A percentile compares a stretch with the other conserved stretches of the same genome.
Evolutionary conservation across 2,797 vertebrate species (phyloP).

Genomic region (Heliangelus exortis): DNA sequence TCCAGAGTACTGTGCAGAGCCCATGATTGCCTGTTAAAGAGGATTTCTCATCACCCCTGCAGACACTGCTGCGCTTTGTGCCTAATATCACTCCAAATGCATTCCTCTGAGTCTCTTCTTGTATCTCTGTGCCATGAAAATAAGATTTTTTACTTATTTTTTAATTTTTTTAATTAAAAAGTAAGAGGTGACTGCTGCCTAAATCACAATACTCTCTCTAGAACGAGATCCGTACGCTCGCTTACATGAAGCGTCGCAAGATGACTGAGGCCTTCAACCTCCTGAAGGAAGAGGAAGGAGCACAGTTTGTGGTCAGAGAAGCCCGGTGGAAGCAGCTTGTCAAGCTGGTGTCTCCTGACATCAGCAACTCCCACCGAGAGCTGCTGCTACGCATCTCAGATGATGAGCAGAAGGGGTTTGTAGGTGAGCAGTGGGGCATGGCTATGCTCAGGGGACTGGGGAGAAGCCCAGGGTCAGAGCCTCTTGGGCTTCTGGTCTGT

Average conservation of each 20-base stretch:
- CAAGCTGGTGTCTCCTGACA: slow-evolving; percentile 82
- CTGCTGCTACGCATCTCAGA: slow-evolving; percentile 88
- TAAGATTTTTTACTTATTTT: background rate
- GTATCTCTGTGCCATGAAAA: background rate
- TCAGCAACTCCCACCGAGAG: slow-evolving; percentile 85
- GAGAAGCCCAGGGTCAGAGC: background rate
- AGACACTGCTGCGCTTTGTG: background rate
- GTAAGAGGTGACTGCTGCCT: background rate
- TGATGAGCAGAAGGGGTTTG: slow-evolving; percentile 80
- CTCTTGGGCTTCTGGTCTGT: background rate
- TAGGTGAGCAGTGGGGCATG: slow-evolving; percentile 80
- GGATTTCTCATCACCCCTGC: background rate
- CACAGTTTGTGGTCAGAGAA: slow-evolving; percentile 80
- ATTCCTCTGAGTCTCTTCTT: background rate
- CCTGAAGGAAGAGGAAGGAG: slow-evolving; percentile 82
- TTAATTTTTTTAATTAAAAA: too few species aligned
- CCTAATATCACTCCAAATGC: background rate
- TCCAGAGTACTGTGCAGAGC: background rate
- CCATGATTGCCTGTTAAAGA: background rate
- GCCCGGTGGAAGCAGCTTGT: slow-evolving; percentile 84
- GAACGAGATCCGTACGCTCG: slow-evolving; percentile 93
- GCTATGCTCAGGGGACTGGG: too few species aligned
- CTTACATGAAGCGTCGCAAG: slow-evolving; percentile 89
- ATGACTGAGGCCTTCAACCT: slow-evolving; percentile 89
- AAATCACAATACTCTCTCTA: slow-evolving; percentile 33